phyloP scores from a whole-genome alignment of 2,113 vertebrate genomes.

The Isichthys henryi region DNA sequence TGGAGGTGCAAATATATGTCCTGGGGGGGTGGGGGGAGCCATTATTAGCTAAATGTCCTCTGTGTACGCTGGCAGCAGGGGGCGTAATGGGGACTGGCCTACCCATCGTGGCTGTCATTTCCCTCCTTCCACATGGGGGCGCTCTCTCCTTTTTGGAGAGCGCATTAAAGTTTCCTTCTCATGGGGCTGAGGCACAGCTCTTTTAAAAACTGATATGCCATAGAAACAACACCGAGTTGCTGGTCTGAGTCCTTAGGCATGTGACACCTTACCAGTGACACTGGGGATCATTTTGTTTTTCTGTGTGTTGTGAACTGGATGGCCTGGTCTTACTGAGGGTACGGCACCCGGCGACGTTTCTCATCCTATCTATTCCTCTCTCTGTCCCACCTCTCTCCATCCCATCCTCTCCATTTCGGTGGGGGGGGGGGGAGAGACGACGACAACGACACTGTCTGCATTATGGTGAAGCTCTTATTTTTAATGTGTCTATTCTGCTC shows the following conservation, averaged over 20 bases:
- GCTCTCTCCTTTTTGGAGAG: not conserved
- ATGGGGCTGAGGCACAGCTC: not conserved
- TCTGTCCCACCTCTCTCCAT: no score
- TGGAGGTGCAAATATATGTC: constrained; percentile 44
- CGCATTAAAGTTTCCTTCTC: not conserved
- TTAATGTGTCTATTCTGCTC: not conserved
- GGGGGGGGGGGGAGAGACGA: not conserved
- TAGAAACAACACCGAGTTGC: not conserved
- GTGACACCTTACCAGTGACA: not conserved
- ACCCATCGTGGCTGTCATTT: not conserved
- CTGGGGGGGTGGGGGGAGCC: not conserved
- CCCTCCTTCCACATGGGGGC: not conserved
- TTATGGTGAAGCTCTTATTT: not conserved
- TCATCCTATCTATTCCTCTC: not conserved
- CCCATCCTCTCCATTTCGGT: not conserved
- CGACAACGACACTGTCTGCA: not conserved
- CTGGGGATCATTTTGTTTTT: not conserved
- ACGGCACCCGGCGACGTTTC: no score
- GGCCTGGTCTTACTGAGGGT: not conserved
- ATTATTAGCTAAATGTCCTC: not conserved
- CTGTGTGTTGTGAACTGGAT: not conserved
- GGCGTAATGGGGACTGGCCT: constrained; percentile 18
- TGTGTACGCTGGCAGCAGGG: constrained; percentile 24
- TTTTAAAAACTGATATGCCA: not conserved
- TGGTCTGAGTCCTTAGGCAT: not conserved